phyloP scores from a whole-genome alignment of 2,797 vertebrate species.

The Linurgus olivaceus region DNA sequence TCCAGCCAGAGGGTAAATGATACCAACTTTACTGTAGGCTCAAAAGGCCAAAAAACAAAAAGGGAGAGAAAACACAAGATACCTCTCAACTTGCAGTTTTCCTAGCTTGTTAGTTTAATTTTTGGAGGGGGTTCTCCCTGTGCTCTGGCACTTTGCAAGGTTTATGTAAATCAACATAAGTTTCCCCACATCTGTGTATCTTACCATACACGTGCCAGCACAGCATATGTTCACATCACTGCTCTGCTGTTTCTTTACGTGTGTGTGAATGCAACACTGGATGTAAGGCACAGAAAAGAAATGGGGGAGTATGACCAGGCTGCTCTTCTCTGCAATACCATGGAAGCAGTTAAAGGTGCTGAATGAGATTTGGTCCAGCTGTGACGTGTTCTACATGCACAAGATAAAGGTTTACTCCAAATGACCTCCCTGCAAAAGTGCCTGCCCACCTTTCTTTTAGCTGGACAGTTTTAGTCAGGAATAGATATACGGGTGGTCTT shows the following conservation, averaged over 20 bases:
- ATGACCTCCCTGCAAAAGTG: background rate
- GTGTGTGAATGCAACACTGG: background rate
- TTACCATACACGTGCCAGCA: background rate
- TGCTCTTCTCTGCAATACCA: background rate
- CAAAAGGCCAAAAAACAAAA: background rate
- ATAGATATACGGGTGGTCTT: background rate
- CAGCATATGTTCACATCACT: background rate
- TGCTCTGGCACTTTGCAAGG: background rate
- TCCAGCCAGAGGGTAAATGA: background rate
- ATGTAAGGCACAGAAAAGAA: background rate
- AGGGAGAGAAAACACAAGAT: background rate
- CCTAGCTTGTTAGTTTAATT: background rate
- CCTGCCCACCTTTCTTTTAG: background rate
- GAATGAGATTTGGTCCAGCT: background rate
- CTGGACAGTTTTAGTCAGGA: background rate
- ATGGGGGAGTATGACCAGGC: background rate
- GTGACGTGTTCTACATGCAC: background rate
- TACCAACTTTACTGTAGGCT: background rate
- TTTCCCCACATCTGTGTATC: conserved; percentile 12
- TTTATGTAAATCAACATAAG: background rate
- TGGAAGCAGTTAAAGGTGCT: background rate
- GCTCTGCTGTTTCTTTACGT: background rate
- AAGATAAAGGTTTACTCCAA: background rate
- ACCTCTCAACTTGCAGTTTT: background rate
- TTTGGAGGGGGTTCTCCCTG: background rate